Conservation (phyloP, 1,140 invertebrate genomes). For the Atta texana region DNA sequence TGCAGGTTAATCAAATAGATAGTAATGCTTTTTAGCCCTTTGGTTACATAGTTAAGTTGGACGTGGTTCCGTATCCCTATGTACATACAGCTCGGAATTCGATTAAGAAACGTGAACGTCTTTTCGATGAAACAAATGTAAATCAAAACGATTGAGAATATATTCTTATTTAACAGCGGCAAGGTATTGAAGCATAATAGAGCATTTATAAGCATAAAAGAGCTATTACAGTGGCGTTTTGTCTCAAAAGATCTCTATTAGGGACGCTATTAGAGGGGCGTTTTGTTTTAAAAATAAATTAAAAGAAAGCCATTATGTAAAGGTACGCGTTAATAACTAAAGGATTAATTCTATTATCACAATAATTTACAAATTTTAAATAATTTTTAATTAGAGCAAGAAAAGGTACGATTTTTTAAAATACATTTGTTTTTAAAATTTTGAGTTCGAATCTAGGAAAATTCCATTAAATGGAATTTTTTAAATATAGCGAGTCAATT, state of each 20-base stretch:
- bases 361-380: no score
- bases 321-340: not conserved
- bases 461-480: no score
- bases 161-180: not conserved
- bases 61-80: not conserved
- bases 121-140: not conserved
- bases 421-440: no score
- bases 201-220: not conserved
- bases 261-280: not conserved
- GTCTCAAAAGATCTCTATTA: not conserved
- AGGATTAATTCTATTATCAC: slow-evolving; percentile 27
- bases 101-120: not conserved
- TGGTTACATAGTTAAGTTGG: not conserved
- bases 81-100: not conserved
- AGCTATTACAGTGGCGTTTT: not conserved
- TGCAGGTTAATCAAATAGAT: slow-evolving; percentile 92
- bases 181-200: not conserved
- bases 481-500: no score
- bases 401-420: no score
- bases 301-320: not conserved
- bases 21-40: not conserved
- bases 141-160: not conserved
- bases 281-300: not conserved
- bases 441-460: no score
- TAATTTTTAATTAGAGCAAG: no score